These are phyloP conservation scores for Macrobrachium rosenbergii DNA, from an alignment of 1,140 invertebrate genomes.

Conservation along the genomic window DNA sequence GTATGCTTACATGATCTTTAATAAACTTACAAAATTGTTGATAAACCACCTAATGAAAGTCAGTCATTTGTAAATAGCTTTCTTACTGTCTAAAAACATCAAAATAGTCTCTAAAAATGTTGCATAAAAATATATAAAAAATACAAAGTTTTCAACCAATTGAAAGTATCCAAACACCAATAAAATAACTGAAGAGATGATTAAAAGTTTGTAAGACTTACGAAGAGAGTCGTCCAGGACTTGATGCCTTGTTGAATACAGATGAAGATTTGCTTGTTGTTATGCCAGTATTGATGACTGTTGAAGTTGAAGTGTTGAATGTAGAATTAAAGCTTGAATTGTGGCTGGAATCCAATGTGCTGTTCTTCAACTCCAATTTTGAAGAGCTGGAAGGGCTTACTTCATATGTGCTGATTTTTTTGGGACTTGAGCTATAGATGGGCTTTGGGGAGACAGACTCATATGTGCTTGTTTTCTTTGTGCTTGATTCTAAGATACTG, in stretches of 20 bases:
- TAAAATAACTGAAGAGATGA: too few relatives aligned
- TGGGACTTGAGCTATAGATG: constrained; percentile 25
- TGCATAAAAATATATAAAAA: neutral
- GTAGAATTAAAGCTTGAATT: constrained; percentile 57
- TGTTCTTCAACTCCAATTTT: constrained; percentile 8
- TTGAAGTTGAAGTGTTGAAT: constrained; percentile 56
- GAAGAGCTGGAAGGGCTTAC: constrained; percentile 41
- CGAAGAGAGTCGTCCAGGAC: constrained; percentile 49
- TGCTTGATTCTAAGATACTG: constrained; percentile 38
- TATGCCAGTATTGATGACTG: constrained; percentile 55
- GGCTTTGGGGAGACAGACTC: constrained; percentile 36
- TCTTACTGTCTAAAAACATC: too few relatives aligned
- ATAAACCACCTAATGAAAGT: too few relatives aligned
- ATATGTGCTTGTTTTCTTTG: constrained; percentile 32
- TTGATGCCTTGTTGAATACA: constrained; percentile 45
- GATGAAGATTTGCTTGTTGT: constrained; percentile 41
- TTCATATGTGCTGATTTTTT: constrained; percentile 34
- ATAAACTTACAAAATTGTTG: too few relatives aligned
- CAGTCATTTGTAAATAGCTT: too few relatives aligned
- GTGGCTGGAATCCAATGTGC: constrained; percentile 34
- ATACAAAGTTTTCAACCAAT: neutral
- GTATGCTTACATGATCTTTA: too few relatives aligned
- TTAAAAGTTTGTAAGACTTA: constrained; percentile 7
- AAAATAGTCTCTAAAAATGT: too few relatives aligned
- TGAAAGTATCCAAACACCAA: too few relatives aligned